Evolutionary conservation across 2,888 invertebrate genomes (phyloP).

Genomic region (Auanema freiburgensis): DNA sequence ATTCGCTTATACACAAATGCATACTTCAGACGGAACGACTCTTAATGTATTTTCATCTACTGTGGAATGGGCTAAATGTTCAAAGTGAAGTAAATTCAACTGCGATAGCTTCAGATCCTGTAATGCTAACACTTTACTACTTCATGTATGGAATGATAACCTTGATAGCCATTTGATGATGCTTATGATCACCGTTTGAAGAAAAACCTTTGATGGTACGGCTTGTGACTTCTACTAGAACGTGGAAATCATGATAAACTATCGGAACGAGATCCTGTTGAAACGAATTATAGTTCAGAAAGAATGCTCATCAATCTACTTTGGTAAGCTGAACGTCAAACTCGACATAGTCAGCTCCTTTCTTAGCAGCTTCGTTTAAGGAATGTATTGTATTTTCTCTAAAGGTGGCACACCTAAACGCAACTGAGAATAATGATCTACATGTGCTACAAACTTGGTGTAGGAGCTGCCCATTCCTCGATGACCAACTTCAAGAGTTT

Average conservation of each 20-base stretch:
- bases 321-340: constrained; percentile 97
- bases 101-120: constrained; percentile 46
- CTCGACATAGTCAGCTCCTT: constrained; percentile 96
- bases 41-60: not conserved
- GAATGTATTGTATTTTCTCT: constrained; percentile 95
- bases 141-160: no score
- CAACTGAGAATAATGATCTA: not conserved
- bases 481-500: constrained; percentile 84
- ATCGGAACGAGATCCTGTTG: constrained; percentile 75
- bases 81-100: constrained; percentile 46
- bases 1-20: no score
- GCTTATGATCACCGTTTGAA: constrained; percentile 19
- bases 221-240: constrained; percentile 73
- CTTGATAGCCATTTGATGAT: constrained; percentile 49
- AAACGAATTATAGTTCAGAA: no score
- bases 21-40: not conserved
- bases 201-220: constrained; percentile 20
- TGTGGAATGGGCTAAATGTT: constrained; percentile 61
- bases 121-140: no score
- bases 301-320: constrained; percentile 39
- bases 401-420: constrained; percentile 67
- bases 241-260: constrained; percentile 94
- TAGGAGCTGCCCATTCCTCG: constrained; percentile 90
- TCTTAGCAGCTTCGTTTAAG: constrained; percentile 84
- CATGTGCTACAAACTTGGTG: constrained; percentile 48